Base-by-base conservation (phyloP, 2,888 invertebrate species). In the Amphipyra tragopoginis region DNA sequence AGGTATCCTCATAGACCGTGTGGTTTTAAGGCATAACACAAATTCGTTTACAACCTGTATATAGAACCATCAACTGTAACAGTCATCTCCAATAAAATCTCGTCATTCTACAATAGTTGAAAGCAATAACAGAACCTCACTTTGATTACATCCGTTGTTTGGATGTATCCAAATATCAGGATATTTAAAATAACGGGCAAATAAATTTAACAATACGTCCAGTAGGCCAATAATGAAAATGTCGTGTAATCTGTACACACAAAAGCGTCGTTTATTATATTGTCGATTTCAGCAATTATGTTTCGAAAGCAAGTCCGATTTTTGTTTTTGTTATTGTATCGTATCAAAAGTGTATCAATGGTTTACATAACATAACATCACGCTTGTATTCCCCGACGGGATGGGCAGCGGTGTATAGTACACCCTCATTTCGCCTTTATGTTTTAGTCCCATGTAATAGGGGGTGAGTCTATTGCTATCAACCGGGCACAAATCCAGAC, bases 191-290 rank as follows among this genome's bases (percentile, higher is more conserved):
- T 11, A 51, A 67, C 42, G 33, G 54, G 44, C 39, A 42, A 57
- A 56, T 44, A 54, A 53, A 55, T 69, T 55, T 26, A 34, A 65
- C 51, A 44, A 42, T 45, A 49, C 38, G 13, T 11, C 36, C 36
- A 34, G 6, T 15, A 14, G 10, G 49, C n/a, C 8, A 38, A 10
- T 50, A 65, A 60, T 56, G 34, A 42, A 53, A 70, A 55, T 65
- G 45, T 29, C 10, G 39, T 42, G 33, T 43, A 40, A 44, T 42
- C 52, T 45, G 11, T 45, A 21, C 7, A 48, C 36, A 55, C 5
- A 45, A 70, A 55, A 39, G 13, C 33, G 8, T 48, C 40, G 52
- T 53, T 61, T 65, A 15, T 69, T 65, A 45, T 29, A 13, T 48
- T 40, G 33, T 34, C 6, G 6, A 48, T 55, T 59, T 33, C 14